Conservation (phyloP, 2,888 invertebrate species). For the Hetaerina titia region DNA sequence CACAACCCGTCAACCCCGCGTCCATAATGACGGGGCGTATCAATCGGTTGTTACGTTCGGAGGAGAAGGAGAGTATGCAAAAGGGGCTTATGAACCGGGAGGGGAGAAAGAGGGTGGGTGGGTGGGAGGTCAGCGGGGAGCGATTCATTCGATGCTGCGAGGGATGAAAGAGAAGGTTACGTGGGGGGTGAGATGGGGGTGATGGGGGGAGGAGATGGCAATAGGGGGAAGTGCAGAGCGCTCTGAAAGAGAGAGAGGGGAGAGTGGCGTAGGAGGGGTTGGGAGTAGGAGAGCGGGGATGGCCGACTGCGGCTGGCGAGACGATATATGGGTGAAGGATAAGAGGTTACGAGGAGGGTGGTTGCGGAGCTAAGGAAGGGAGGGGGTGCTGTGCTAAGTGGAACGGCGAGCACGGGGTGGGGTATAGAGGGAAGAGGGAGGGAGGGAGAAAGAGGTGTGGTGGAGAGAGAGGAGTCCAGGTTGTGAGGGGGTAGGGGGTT, state of each 20-base stretch:
- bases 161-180: neutral
- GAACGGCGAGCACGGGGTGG: neutral
- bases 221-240: neutral
- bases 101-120: neutral
- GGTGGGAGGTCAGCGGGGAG: neutral
- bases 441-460: neutral
- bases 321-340: slow-evolving; percentile 58
- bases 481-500: neutral
- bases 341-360: neutral
- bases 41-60: neutral
- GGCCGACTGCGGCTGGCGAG: slow-evolving; percentile 31
- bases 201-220: neutral
- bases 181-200: neutral
- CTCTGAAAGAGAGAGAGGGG: neutral
- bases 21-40: neutral
- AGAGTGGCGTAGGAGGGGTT: neutral
- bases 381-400: neutral
- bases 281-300: neutral
- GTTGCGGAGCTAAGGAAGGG: neutral
- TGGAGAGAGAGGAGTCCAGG: neutral
- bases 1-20: neutral
- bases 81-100: neutral
- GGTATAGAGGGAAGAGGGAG: neutral
- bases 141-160: too few species aligned
- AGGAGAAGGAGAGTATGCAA: neutral